Evolutionary conservation across 2,113 vertebrate species (phyloP).

Genomic region (Lophius piscatorius): DNA sequence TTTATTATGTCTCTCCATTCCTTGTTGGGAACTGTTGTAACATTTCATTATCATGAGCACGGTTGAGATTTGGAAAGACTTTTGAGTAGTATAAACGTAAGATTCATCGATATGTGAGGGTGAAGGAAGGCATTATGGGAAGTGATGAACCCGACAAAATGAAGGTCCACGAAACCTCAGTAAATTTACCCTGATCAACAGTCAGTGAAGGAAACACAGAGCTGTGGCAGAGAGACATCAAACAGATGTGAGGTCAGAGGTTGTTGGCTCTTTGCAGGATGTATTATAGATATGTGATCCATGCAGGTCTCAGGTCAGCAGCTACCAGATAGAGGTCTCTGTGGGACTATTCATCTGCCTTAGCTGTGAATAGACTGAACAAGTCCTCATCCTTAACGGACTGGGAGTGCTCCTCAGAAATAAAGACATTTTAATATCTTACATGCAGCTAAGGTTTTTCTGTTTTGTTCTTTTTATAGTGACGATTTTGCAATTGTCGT

Average conservation of each 20-base stretch:
- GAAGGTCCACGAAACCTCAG: background rate
- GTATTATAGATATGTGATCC: conserved; percentile 27
- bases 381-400: too few relatives aligned
- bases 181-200: background rate
- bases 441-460: background rate
- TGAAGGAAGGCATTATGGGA: background rate
- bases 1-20: too few relatives aligned
- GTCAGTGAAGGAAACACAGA: conserved; percentile 13
- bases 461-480: too few relatives aligned
- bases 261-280: conserved; percentile 3
- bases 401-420: too few relatives aligned
- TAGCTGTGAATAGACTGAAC: background rate
- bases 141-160: too few relatives aligned
- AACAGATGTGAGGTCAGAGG: conserved; percentile 45
- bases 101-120: background rate
- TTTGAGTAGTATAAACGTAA: too few relatives aligned
- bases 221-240: conserved; percentile 6
- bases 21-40: too few relatives aligned
- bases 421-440: background rate
- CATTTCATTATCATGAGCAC: too few relatives aligned
- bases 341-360: background rate
- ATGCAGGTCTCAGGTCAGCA: conserved; percentile 44
- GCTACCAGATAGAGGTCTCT: conserved; percentile 20
- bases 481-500: too few relatives aligned
- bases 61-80: too few relatives aligned